Conservation (phyloP, 1,140 invertebrate genomes). For the Thaumetopoea pityocampa region DNA sequence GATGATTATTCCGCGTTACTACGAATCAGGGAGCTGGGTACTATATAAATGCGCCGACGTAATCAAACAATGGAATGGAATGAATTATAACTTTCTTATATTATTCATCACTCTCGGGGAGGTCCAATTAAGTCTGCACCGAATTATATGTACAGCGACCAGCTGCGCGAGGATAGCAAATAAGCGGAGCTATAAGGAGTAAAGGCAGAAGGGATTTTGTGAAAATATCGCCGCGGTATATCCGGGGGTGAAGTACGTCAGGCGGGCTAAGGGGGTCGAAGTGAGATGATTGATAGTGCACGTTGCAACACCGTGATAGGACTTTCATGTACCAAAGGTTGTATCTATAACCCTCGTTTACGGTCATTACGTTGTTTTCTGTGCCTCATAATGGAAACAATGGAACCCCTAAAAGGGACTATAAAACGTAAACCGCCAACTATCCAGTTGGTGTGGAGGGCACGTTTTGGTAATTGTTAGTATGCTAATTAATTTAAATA, state of each 20-base stretch:
- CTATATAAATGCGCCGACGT: not conserved
- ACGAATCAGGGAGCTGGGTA: constrained; percentile 2
- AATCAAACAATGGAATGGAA: constrained; percentile 4
- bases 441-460: too few species aligned
- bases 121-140: constrained; percentile 17
- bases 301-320: too few species aligned
- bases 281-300: constrained; percentile 20
- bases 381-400: too few species aligned
- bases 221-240: constrained; percentile 17
- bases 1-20: not conserved
- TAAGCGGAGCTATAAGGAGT: constrained; percentile 6
- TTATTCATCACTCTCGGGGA: constrained; percentile 14
- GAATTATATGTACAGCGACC: constrained; percentile 19
- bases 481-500: too few species aligned
- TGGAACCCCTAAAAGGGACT: too few species aligned
- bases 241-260: not conserved
- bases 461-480: too few species aligned
- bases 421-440: too few species aligned
- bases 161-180: constrained; percentile 19
- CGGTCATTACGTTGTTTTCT: too few species aligned
- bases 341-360: too few species aligned
- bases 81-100: constrained; percentile 15
- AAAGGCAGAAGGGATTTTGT: constrained; percentile 13
- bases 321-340: too few species aligned
- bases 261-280: constrained; percentile 6